Evolutionary conservation across 1,140 invertebrate species (phyloP).

Genomic region (Hesperophylax magnus): DNA sequence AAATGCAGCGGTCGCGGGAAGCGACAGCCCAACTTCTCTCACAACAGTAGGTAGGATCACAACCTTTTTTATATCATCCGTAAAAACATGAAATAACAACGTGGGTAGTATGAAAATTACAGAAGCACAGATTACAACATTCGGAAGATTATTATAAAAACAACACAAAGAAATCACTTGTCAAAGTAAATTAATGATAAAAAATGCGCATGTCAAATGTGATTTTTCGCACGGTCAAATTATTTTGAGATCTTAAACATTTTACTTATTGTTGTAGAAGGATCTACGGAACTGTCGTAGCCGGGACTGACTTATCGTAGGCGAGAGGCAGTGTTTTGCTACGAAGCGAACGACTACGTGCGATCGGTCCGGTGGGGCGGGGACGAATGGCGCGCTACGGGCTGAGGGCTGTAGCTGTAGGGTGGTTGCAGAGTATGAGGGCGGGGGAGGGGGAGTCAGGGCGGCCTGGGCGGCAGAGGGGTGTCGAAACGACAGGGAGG

Average conservation of each 20-base stretch:
- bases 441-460: not conserved
- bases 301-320: not conserved
- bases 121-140: too few relatives aligned
- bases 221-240: not conserved
- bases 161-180: conserved; percentile 20
- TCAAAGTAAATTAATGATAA: not conserved
- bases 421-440: conserved; percentile 27
- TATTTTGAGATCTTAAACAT: not conserved
- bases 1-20: conserved; percentile 21
- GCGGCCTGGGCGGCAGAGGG: conserved; percentile 16
- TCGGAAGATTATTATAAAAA: not conserved
- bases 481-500: not conserved
- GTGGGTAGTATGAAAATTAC: too few relatives aligned
- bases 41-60: not conserved
- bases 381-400: conserved; percentile 39
- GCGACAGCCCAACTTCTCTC: not conserved
- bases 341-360: conserved; percentile 20
- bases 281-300: not conserved
- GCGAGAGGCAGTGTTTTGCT: conserved; percentile 12
- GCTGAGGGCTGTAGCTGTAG: not conserved
- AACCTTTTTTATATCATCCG: too few relatives aligned
- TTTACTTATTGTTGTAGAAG: not conserved
- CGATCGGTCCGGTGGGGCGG: conserved; percentile 38
- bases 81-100: too few relatives aligned
- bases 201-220: not conserved